Conservation (phyloP, 2,797 vertebrate genomes). For the Apogon hyalosoma region DNA sequence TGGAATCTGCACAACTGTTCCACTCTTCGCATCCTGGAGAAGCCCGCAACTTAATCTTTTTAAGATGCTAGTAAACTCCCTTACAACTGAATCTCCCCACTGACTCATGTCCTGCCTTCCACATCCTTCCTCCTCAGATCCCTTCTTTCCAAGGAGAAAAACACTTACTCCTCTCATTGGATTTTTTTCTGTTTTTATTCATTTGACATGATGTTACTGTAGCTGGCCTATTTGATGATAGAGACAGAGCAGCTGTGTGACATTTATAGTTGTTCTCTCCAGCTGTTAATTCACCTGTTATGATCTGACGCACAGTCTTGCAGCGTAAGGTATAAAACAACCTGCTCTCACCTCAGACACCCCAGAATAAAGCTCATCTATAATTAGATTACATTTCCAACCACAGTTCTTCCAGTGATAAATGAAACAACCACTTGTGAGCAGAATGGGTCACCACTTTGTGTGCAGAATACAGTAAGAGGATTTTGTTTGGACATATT, state of each 20-base stretch:
- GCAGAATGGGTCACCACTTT: neutral
- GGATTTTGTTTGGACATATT: constrained; percentile 4
- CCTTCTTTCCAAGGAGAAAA: neutral
- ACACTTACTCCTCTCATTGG: neutral
- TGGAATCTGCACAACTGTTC: constrained; percentile 18
- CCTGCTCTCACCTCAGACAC: constrained; percentile 22
- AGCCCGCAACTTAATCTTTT: constrained; percentile 53
- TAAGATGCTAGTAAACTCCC: constrained; percentile 31
- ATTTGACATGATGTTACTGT: neutral
- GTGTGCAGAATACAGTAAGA: neutral
- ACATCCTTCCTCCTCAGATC: constrained; percentile 24
- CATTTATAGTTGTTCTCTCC: constrained; percentile 35
- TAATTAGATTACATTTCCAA: constrained; percentile 35
- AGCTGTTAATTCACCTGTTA: constrained; percentile 40
- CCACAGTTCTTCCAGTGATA: neutral
- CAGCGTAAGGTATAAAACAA: constrained; percentile 40
- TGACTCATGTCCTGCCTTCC: constrained; percentile 15
- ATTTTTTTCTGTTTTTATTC: neutral
- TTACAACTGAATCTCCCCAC: constrained; percentile 4
- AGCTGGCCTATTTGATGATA: no score
- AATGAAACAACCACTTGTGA: neutral
- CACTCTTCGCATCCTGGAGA: constrained; percentile 24
- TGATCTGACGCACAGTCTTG: constrained; percentile 40
- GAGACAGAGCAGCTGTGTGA: constrained; percentile 11
- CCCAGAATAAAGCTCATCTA: constrained; percentile 26